phyloP scores from a whole-genome alignment of 2,888 invertebrate species.

The Trichopoda pennipes region DNA sequence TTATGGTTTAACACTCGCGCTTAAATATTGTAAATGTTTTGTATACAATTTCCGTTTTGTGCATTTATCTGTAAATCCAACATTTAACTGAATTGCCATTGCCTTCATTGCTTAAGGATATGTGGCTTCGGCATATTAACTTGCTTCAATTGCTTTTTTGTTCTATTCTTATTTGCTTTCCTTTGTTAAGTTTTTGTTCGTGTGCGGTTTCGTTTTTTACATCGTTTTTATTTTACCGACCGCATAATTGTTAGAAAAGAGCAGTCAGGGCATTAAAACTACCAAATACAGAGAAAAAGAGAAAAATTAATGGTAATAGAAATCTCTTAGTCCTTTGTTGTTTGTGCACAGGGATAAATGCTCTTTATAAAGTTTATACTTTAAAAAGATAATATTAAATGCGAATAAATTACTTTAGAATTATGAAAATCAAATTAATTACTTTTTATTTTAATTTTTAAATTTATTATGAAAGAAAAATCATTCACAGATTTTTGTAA shows the following conservation, averaged over 20 bases:
- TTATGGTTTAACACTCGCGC: constrained; percentile 45
- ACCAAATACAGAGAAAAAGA: neutral
- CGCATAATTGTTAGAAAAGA: constrained; percentile 29
- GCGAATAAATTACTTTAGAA: too few species aligned
- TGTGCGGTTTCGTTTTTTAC: constrained; percentile 43
- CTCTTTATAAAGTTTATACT: neutral
- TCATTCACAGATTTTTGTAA: too few species aligned
- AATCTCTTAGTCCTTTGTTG: neutral
- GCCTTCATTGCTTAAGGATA: constrained; percentile 74
- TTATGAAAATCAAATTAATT: too few species aligned
- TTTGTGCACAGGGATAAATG: neutral
- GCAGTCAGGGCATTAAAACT: neutral
- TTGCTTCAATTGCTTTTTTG: constrained; percentile 21
- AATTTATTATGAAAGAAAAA: too few species aligned
- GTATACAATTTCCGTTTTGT: constrained; percentile 71
- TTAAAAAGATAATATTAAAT: too few species aligned
- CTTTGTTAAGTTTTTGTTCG: constrained; percentile 27
- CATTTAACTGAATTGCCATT: constrained; percentile 78
- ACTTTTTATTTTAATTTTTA: too few species aligned
- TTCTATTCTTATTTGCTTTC: constrained; percentile 44
- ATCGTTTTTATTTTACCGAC: constrained; percentile 41
- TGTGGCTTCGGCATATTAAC: constrained; percentile 70
- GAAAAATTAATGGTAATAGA: neutral
- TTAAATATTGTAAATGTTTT: constrained; percentile 14
- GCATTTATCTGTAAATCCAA: constrained; percentile 77